Evolutionary conservation across 2,113 vertebrate genomes (phyloP), one percentile per base, ranked within the genome.

Genomic region (Tragelaphus strepsiceros): DNA sequence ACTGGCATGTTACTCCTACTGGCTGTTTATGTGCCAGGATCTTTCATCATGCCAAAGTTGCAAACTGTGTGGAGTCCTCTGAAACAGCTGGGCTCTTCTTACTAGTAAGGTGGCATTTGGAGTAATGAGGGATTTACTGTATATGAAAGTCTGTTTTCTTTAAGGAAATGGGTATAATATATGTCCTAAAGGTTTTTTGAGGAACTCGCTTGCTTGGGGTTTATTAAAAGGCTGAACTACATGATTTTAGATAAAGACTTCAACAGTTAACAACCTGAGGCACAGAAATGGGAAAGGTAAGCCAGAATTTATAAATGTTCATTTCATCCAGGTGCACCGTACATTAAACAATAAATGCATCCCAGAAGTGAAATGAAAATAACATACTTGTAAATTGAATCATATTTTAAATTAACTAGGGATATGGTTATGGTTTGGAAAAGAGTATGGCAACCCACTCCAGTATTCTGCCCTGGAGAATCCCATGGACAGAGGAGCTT

Each of bases 241-340:
- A 96, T 95, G 84, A 94, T 97, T 97, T 92, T 58, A 91, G 30
- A 95, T 54, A 96, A 92, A 91, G 64, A 95, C 77, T 88, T 97
- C 51, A 54, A n/a, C 77, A 54, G 95, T 97, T 98, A 85, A 84
- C 71, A 77, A 84, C 35, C 59, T 49, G 71, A 86, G 58, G 92
- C 64, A 67, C 53, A 97, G 90, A 94, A 95, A 94, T 80, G 39
- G 92, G 78, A 97, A 88, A 96, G 77, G 87, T 51, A 54, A 97
- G 95, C 62, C 94, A 95, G 88, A 86, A 87, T 78, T 95, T 95
- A 78, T 32, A 64, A 98, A 94, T 6, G 22, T 49, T 94, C 87
- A 84, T 81, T 96, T 90, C 87, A 93, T 93, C 96, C 97, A 98
- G 96, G 97, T 97, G 95, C 81, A 93, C 64, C 84, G 94, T 83